These are phyloP conservation scores for Procambarus virginalis DNA, from an alignment of 1,140 invertebrate genomes.

Conservation along the genomic window DNA sequence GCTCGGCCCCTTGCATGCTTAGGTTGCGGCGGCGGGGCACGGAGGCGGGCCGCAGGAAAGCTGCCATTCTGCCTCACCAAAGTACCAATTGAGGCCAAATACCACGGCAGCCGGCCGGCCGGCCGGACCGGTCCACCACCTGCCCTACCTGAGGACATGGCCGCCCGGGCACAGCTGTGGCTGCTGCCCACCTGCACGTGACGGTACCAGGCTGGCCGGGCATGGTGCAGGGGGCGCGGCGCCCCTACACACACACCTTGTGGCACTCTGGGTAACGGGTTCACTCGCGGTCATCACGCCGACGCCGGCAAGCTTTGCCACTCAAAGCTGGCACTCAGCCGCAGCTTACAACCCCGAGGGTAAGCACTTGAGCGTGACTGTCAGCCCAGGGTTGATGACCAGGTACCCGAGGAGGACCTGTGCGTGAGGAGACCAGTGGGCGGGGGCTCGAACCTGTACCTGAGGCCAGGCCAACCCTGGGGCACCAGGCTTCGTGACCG, in stretches of 20 bases:
- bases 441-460: conserved; percentile 22
- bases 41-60: conserved; percentile 61
- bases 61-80: conserved; percentile 63
- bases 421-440: conserved; percentile 43
- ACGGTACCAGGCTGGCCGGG: neutral
- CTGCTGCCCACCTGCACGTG: conserved; percentile 33
- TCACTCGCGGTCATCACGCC: no score
- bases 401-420: neutral
- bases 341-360: neutral
- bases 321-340: no score
- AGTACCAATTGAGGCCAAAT: conserved; percentile 67
- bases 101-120: conserved; percentile 60
- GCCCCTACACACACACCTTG: no score
- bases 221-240: no score
- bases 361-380: conserved; percentile 22
- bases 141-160: conserved; percentile 62
- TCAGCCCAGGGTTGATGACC: conserved; percentile 8
- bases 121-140: conserved; percentile 62
- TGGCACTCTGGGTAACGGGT: no score
- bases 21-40: conserved; percentile 40
- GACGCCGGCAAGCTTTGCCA: no score
- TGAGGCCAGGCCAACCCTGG: conserved; percentile 10
- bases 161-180: neutral
- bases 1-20: conserved; percentile 62
- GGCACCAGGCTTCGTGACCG: conserved; percentile 15